A percentile compares a stretch with the other conserved stretches of the same genome.
Conservation (phyloP, 2,113 vertebrate species). For the Pangasianodon gigas region DNA sequence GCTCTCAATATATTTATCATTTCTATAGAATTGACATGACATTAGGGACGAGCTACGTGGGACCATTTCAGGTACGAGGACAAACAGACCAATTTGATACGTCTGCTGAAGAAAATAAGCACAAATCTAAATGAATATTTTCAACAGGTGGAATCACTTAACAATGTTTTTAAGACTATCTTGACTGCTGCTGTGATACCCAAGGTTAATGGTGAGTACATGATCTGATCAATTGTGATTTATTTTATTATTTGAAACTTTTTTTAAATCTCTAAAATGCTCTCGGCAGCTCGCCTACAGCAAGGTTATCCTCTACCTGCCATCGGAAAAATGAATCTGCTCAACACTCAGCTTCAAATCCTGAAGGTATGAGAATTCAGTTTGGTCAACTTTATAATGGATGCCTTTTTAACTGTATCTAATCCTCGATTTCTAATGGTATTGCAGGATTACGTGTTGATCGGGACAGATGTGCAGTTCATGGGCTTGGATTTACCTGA, state of each 20-base stretch:
- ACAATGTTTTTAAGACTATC: slow-evolving; percentile 63
- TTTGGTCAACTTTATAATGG: neutral
- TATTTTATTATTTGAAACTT: neutral
- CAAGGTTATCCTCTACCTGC: slow-evolving; percentile 72
- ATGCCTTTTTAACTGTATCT: neutral
- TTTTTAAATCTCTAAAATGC: neutral
- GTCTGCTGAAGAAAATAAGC: neutral
- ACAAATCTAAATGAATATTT: neutral
- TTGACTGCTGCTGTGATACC: slow-evolving; percentile 67
- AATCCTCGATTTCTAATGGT: neutral
- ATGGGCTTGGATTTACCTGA: slow-evolving; percentile 8
- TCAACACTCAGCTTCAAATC: slow-evolving; percentile 67
- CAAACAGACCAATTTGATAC: neutral
- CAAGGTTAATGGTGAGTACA: slow-evolving; percentile 66
- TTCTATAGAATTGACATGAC: slow-evolving; percentile 67
- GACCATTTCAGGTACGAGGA: slow-evolving; percentile 69
- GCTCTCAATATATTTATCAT: neutral
- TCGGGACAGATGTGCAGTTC: slow-evolving; percentile 73
- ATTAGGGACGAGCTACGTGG: slow-evolving; percentile 68
- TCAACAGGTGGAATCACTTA: slow-evolving; percentile 64
- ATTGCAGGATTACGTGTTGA: slow-evolving; percentile 68
- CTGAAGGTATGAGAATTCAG: slow-evolving; percentile 64
- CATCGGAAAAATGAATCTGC: slow-evolving; percentile 69
- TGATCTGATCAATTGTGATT: neutral
- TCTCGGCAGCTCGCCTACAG: slow-evolving; percentile 56